These are phyloP conservation scores for Heliconius hewitsoni DNA, from an alignment of 1,140 invertebrate genomes.

Conservation along the genomic window DNA sequence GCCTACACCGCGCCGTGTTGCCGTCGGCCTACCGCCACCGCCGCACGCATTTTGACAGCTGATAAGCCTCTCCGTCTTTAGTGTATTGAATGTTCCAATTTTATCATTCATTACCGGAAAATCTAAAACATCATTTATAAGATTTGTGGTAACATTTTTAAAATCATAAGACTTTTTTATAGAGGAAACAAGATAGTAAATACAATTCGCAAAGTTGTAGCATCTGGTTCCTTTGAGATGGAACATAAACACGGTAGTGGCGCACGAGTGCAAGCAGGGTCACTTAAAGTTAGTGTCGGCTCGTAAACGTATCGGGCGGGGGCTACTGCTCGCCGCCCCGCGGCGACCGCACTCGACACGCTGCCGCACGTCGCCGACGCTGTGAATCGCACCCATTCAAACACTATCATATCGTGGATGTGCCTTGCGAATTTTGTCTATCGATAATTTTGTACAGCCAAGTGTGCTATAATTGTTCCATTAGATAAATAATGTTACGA, in stretches of 20 bases:
- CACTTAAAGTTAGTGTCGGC: constrained; percentile 78
- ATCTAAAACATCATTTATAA: not conserved
- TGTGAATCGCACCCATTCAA: constrained; percentile 77
- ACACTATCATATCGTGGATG: constrained; percentile 64
- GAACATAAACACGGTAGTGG: constrained; percentile 69
- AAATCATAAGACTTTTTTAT: too few relatives aligned
- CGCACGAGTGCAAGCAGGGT: constrained; percentile 72
- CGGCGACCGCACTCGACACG: constrained; percentile 78
- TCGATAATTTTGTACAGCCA: not conserved
- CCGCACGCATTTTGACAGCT: constrained; percentile 67
- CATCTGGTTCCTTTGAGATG: constrained; percentile 73
- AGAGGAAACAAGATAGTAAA: not conserved
- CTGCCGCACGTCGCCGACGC: constrained; percentile 76
- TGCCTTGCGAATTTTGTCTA: constrained; percentile 46
- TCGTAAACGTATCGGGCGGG: constrained; percentile 78
- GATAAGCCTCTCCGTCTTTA: constrained; percentile 54
- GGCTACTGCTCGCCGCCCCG: constrained; percentile 69
- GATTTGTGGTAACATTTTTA: too few relatives aligned
- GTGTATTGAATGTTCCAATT: constrained; percentile 40
- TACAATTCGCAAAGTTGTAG: constrained; percentile 43
- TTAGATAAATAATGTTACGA: not conserved
- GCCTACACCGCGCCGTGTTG: constrained; percentile 32
- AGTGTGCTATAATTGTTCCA: not conserved
- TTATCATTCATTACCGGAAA: not conserved
- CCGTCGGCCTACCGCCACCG: constrained; percentile 35